Percentiles rank a stretch among this genome's conserved stretches.
Evolutionary conservation across 2,888 invertebrate genomes (phyloP).

Genomic region (Drosophila dives): DNA sequence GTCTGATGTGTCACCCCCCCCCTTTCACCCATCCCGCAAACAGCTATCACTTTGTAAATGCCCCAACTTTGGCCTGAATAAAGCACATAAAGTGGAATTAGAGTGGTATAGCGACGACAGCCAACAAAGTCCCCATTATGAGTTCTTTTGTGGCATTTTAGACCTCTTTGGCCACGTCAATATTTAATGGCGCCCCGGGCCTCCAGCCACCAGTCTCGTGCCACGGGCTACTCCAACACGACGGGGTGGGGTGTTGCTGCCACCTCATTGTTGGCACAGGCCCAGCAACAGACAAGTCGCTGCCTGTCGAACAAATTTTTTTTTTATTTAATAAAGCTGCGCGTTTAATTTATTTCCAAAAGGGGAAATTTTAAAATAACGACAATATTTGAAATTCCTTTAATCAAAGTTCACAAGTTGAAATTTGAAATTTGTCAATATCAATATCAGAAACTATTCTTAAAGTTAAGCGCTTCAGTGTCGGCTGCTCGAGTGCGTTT

Average conservation of each 20-base stretch:
- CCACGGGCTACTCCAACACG: neutral
- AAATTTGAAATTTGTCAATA: neutral
- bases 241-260: neutral
- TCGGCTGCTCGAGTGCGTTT: conserved; percentile 26
- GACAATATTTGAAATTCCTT: conserved; percentile 32
- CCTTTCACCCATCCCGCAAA: neutral
- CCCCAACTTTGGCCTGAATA: conserved; percentile 56
- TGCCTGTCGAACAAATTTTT: conserved; percentile 15
- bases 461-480: conserved; percentile 16
- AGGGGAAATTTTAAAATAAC: conserved; percentile 41
- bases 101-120: conserved; percentile 53
- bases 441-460: conserved; percentile 9
- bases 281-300: neutral
- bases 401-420: conserved; percentile 26
- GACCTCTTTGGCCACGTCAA: conserved; percentile 74
- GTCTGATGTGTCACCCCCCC: conserved; percentile 54
- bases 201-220: conserved; percentile 14
- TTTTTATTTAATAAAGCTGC: conserved; percentile 50
- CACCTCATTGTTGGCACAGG: conserved; percentile 34
- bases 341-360: conserved; percentile 39
- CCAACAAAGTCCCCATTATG: conserved; percentile 72
- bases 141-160: conserved; percentile 79
- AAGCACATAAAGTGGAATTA: conserved; percentile 76
- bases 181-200: conserved; percentile 69
- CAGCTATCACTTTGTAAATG: conserved; percentile 18